Base-by-base conservation (phyloP, 1,140 invertebrate species). In the Ylistrum balloti region DNA sequence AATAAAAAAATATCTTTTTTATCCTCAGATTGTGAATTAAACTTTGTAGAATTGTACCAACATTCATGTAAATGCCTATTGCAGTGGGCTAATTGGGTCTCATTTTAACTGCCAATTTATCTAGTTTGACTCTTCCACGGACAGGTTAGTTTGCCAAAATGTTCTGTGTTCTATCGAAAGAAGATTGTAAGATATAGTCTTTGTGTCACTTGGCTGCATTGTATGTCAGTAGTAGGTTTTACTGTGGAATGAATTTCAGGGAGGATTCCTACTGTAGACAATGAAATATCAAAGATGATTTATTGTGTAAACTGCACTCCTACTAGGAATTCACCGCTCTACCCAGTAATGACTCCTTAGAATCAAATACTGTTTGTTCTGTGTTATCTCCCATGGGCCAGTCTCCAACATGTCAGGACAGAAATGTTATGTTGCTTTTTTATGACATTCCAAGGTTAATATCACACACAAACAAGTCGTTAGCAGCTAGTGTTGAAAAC, bases 371-470 rank as follows among this genome's bases (percentile, higher is more conserved):
- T 3, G 56, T 74, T 74, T 74, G 45, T 48, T 48, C 45, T 48
- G n/a, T 74, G 15, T 74, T n/a, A 17, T 74, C 56, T 28, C 2
- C 56, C 56, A 22, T 74, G 9, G 56, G 56, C 56, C 56, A 74
- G 56, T 74, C 22, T 74, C 17, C 3, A 20, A 15, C 22, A 56
- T 17, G 28, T 74, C 56, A 74, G 56, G 56, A 74, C 22, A 74
- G 56, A 74, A 74, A n/a, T 74, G 56, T 74, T 74, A 74, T 74
- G 56, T 74, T 74, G 56, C 56, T 74, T 74, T 48, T 74, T 74
- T 74, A 74, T 74, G 5, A 74, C 56, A 74, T 74, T 74, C 56
- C 56, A 74, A 74, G 56, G 56, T 74, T 74, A 74, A 74, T 28
- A 56, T 11, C n/a, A 48, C n/a, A 28, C 56, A 28, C 56, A 74